Evolutionary conservation across 2,888 invertebrate species (phyloP).

Genomic region (Dioctria linearis): DNA sequence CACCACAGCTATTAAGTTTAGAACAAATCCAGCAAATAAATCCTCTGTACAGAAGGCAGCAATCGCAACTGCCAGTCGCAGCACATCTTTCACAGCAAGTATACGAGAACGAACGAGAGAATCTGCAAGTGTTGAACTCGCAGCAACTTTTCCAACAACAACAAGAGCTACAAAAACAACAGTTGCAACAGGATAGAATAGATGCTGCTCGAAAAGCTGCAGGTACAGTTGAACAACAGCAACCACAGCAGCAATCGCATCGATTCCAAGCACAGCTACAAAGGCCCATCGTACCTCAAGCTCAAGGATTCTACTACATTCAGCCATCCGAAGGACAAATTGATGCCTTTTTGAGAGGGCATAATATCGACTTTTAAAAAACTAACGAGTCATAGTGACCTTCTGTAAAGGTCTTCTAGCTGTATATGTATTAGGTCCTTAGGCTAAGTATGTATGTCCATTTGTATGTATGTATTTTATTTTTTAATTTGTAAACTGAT

Average conservation of each 20-base stretch:
- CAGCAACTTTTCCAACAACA: conserved; percentile 79
- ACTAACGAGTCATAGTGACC: conserved; percentile 59
- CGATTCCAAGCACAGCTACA: conserved; percentile 55
- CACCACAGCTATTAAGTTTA: conserved; percentile 73
- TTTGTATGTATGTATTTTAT: conserved; percentile 43
- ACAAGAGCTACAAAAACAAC: conserved; percentile 79
- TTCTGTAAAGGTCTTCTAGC: not conserved
- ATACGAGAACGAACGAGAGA: conserved; percentile 77
- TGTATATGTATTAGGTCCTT: conserved; percentile 22
- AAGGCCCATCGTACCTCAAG: conserved; percentile 64
- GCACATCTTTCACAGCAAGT: conserved; percentile 60
- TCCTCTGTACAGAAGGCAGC: conserved; percentile 62
- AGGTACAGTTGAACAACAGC: conserved; percentile 51
- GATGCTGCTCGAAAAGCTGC: conserved; percentile 73
- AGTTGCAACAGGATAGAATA: conserved; percentile 75
- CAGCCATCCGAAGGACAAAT: conserved; percentile 79
- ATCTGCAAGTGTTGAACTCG: conserved; percentile 76
- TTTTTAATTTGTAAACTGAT: conserved; percentile 26
- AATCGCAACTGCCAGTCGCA: conserved; percentile 68
- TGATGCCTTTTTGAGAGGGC: conserved; percentile 84
- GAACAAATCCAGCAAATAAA: conserved; percentile 74
- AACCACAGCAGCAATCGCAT: conserved; percentile 52
- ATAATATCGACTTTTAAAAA: conserved; percentile 77
- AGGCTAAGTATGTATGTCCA: conserved; percentile 44
- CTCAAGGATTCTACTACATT: conserved; percentile 74